Conservation (phyloP, 2,113 vertebrate genomes). For the Atherinomorus stipes region DNA sequence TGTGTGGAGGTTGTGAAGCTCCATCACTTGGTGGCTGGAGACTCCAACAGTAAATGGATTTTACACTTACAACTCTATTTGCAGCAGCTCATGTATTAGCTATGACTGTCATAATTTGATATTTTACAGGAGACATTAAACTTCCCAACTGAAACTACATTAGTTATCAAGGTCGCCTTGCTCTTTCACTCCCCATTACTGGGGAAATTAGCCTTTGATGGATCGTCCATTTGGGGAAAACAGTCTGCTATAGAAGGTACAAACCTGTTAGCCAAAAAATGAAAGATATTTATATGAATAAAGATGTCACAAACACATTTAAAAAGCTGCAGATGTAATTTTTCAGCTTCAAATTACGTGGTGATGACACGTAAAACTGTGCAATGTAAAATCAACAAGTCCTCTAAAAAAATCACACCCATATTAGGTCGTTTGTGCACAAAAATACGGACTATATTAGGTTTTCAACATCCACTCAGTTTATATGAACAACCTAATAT, state of each 20-base stretch:
- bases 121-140: constrained; percentile 45
- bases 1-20: constrained; percentile 45
- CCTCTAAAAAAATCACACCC: too few relatives aligned
- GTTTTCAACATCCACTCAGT: too few relatives aligned
- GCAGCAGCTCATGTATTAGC: constrained; percentile 45
- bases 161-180: constrained; percentile 51
- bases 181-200: constrained; percentile 43
- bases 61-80: constrained; percentile 57
- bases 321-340: too few relatives aligned
- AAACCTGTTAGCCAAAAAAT: background rate
- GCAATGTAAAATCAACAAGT: too few relatives aligned
- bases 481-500: too few relatives aligned
- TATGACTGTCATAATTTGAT: constrained; percentile 53
- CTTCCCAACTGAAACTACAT: constrained; percentile 49
- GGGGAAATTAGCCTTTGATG: background rate
- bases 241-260: background rate
- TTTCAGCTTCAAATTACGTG: too few relatives aligned
- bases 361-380: too few relatives aligned
- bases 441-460: too few relatives aligned
- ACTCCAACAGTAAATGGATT: constrained; percentile 50
- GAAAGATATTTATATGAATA: background rate
- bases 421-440: too few relatives aligned
- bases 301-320: background rate
- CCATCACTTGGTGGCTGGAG: constrained; percentile 36
- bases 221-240: background rate